Percentiles rank a stretch among this genome's conserved stretches.
Conservation (phyloP, 1,140 invertebrate species). For the Formica exsecta region DNA sequence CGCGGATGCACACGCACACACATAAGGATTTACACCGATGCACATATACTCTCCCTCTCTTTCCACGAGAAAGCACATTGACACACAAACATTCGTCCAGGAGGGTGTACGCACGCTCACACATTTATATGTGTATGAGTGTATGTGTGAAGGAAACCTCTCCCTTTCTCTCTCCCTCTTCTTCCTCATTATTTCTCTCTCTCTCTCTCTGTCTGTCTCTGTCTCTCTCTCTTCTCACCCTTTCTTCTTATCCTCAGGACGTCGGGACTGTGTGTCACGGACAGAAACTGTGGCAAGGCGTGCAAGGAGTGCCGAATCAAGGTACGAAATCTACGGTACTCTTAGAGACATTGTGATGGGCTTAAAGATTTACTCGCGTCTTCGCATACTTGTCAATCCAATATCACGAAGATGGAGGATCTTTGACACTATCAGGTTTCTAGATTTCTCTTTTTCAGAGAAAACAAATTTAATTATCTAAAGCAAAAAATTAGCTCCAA, state of each 20-base stretch:
- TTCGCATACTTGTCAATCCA: conserved; percentile 59
- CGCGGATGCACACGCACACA: conserved; percentile 66
- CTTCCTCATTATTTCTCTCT: not conserved
- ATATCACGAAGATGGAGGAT: conserved; percentile 44
- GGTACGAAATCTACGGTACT: conserved; percentile 57
- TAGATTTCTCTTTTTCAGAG: conserved; percentile 18
- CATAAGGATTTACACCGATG: conserved; percentile 26
- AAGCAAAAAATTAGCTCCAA: not conserved
- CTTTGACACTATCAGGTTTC: not conserved
- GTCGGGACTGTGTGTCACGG: conserved; percentile 70
- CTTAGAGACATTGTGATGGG: conserved; percentile 35
- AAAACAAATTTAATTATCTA: conserved; percentile 13
- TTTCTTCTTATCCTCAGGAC: conserved; percentile 65
- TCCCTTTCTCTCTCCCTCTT: not conserved
- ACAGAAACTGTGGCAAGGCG: conserved; percentile 70
- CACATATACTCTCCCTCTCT: conserved; percentile 7
- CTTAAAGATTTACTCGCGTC: conserved; percentile 60
- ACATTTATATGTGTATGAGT: not conserved
- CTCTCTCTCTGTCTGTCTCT: too few relatives aligned
- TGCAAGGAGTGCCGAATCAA: conserved; percentile 68
- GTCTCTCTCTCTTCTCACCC: not conserved
- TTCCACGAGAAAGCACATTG: conserved; percentile 6
- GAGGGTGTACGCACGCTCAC: conserved; percentile 43
- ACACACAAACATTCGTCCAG: conserved; percentile 24
- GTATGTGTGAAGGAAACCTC: conserved; percentile 42